Base-by-base conservation (phyloP, 2,888 invertebrate species). In the Diploptera punctata region DNA sequence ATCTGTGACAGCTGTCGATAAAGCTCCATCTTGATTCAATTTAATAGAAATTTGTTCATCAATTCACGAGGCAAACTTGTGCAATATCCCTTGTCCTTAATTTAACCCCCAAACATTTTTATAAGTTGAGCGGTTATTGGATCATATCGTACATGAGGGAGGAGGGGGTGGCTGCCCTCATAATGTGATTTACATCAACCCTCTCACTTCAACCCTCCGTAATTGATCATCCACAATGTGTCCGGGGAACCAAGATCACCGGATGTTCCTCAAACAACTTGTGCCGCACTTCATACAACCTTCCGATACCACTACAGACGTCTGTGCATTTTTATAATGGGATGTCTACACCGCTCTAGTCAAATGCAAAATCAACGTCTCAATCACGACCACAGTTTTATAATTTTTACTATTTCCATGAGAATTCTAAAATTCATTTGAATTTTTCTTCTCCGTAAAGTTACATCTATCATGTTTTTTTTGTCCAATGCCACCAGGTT, bases 1-100 rank as follows among this genome's bases (percentile, higher is more conserved):
- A 72, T 72, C 60, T 54, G 29, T 31, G 33, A 57, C 54, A 72
- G 67, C 72, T 72, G 72, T n/a, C n/a, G n/a, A 31, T 60, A 68
- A 47, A 60, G 24, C 26, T 57, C 60, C 57, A 18, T 43, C 43
- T 44, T 47, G 43, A 67, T 16, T 75, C 81, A 83, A 83, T 84
- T 83, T 84, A 83, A 84, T 83, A 83, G 82, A 82, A 83, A 83
- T 83, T 83, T 83, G 83, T 82, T 83, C 83, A 84, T 84, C 83
- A 84, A 84, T 83, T 84, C 81, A 81, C 83, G 81, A 80, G 73
- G 70, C 52, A 75, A 75, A 75, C 71, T 75, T 75, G 73, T 75
- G 73, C 75, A 75, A 75, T 75, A 75, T 73, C 73, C 73, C 54
- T n/a, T 57, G 70, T 54, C 74, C 71, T 69, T 74, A 74, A 74